Evolutionary conservation across 35 echinoderm and acorn worm genomes (phyloP).

Genomic region (Apostichopus parvimensis): DNA sequence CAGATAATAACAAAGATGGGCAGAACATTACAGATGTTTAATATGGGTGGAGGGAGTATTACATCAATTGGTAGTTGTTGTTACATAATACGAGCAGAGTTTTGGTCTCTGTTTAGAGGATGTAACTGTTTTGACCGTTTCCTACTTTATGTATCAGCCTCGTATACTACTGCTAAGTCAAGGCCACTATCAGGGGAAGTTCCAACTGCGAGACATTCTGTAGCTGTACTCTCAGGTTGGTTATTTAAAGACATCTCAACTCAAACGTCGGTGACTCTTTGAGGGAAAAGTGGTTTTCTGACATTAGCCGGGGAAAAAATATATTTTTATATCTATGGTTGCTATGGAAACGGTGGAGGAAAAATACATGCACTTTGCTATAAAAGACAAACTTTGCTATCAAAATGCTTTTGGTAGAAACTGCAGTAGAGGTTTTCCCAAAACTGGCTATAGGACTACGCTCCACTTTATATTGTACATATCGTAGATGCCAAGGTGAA

Average conservation of each 20-base stretch:
- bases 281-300: not conserved
- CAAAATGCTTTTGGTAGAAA: too few species aligned
- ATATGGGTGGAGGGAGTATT: too few species aligned
- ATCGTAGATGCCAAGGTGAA: too few species aligned
- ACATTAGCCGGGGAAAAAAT: not conserved
- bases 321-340: not conserved
- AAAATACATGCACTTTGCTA: not conserved
- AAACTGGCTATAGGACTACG: too few species aligned
- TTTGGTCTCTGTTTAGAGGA: too few species aligned
- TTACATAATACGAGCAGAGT: too few species aligned
- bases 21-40: too few species aligned
- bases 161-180: not conserved
- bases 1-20: too few species aligned
- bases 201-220: not conserved
- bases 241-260: not conserved
- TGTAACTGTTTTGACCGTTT: not conserved
- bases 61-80: too few species aligned
- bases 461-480: too few species aligned
- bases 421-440: too few species aligned
- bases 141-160: not conserved
- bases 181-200: not conserved
- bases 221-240: not conserved
- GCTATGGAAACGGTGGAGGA: not conserved
- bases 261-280: not conserved
- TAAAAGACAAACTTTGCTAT: too few species aligned